These are phyloP conservation scores for Ictalurus punctatus DNA, from an alignment of 2,113 vertebrate species.

Conservation along the genomic window DNA sequence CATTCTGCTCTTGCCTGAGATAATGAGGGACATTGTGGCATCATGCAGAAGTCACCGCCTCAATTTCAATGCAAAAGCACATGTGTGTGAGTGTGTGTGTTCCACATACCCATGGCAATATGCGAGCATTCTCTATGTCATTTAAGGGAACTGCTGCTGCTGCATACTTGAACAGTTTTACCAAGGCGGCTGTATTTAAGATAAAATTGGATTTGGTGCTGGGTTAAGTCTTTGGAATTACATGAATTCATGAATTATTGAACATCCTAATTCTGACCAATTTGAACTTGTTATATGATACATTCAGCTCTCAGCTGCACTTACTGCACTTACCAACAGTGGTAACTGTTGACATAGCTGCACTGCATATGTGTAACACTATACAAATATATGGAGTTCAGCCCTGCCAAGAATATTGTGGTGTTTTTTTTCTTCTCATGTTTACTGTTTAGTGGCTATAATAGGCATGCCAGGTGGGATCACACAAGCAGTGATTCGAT, in stretches of 20 bases:
- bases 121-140: neutral
- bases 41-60: slow-evolving; percentile 31
- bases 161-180: slow-evolving; percentile 22
- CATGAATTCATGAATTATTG: slow-evolving; percentile 48
- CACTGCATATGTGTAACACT: neutral
- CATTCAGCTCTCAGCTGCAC: neutral
- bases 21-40: slow-evolving; percentile 51
- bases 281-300: slow-evolving; percentile 15
- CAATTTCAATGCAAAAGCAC: slow-evolving; percentile 35
- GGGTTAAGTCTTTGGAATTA: slow-evolving; percentile 24
- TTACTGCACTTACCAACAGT: no score
- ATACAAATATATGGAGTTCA: neutral
- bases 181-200: slow-evolving; percentile 16
- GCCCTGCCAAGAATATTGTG: neutral
- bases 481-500: slow-evolving; percentile 59
- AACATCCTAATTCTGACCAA: slow-evolving; percentile 22
- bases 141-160: neutral
- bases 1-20: slow-evolving; percentile 44
- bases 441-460: slow-evolving; percentile 47
- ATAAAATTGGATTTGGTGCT: slow-evolving; percentile 18
- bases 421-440: neutral
- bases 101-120: neutral
- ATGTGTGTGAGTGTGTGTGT: neutral
- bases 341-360: neutral
- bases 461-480: slow-evolving; percentile 54